Conservation (phyloP, 1,140 invertebrate genomes). For the Thereuonema tuberculata region DNA sequence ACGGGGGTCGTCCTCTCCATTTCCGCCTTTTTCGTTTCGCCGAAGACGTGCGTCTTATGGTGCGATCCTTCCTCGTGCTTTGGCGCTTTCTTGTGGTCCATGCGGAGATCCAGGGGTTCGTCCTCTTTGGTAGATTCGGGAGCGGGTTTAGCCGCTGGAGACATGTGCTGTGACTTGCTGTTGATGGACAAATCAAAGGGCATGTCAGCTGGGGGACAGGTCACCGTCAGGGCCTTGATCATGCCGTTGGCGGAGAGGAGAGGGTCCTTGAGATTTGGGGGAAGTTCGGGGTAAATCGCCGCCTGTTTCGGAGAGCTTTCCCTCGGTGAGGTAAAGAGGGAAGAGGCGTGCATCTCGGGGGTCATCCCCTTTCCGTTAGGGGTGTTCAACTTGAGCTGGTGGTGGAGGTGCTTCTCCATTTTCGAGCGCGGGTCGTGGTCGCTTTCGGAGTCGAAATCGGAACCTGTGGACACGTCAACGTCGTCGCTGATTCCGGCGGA, state of each 20-base stretch:
- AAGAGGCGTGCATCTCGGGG: background rate
- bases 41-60: slow-evolving; percentile 10
- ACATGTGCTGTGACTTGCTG: background rate
- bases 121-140: slow-evolving; percentile 29
- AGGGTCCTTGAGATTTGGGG: background rate
- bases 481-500: slow-evolving; percentile 19
- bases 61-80: slow-evolving; percentile 23
- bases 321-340: background rate
- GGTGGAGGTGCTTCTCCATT: background rate
- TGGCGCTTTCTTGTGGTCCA: slow-evolving; percentile 56
- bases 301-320: slow-evolving; percentile 21
- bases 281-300: slow-evolving; percentile 21
- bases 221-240: background rate
- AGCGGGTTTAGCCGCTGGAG: slow-evolving; percentile 8
- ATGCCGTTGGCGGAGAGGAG: background rate
- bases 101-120: slow-evolving; percentile 64
- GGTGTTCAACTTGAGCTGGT: background rate
- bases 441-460: slow-evolving; percentile 19
- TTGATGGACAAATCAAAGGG: slow-evolving; percentile 15
- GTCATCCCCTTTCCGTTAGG: background rate
- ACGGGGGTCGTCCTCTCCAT: background rate
- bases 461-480: slow-evolving; percentile 15
- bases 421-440: background rate
- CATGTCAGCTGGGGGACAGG: slow-evolving; percentile 11
- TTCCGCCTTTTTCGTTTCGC: slow-evolving; percentile 11